phyloP scores from a whole-genome alignment of 2,888 invertebrate species.

The Microchrysa polita region DNA sequence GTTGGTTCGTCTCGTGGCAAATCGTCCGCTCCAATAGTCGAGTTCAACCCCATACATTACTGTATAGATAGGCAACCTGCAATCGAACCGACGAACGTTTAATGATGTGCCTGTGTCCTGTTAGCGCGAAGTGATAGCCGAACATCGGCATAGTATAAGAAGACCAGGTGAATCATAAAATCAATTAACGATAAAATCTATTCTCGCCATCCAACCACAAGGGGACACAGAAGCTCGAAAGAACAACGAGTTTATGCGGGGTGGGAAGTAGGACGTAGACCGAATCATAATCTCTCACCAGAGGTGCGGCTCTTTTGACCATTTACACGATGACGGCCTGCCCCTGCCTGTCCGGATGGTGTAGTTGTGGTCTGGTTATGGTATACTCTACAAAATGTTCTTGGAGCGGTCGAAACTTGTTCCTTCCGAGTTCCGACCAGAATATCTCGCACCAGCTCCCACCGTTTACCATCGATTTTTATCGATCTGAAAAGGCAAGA shows the following conservation, averaged over 20 bases:
- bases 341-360: neutral
- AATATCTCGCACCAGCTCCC: neutral
- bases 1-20: slow-evolving; percentile 11
- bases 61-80: slow-evolving; percentile 12
- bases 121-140: neutral
- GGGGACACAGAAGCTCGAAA: no score
- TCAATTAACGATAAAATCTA: slow-evolving; percentile 40
- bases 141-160: neutral
- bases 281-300: neutral
- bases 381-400: slow-evolving; percentile 3
- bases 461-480: slow-evolving; percentile 21
- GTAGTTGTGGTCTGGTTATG: slow-evolving; percentile 29
- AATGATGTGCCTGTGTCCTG: neutral
- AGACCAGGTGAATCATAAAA: slow-evolving; percentile 38
- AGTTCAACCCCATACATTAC: slow-evolving; percentile 10
- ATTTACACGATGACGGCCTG: no score
- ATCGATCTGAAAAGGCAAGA: neutral
- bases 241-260: no score
- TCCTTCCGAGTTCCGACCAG: slow-evolving; percentile 21
- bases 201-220: slow-evolving; percentile 9
- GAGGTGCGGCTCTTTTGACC: neutral
- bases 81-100: neutral
- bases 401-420: neutral
- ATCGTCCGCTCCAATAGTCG: slow-evolving; percentile 7
- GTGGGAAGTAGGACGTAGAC: no score